Base-by-base conservation (phyloP, 2,888 invertebrate genomes). In the Congeria kusceri region DNA sequence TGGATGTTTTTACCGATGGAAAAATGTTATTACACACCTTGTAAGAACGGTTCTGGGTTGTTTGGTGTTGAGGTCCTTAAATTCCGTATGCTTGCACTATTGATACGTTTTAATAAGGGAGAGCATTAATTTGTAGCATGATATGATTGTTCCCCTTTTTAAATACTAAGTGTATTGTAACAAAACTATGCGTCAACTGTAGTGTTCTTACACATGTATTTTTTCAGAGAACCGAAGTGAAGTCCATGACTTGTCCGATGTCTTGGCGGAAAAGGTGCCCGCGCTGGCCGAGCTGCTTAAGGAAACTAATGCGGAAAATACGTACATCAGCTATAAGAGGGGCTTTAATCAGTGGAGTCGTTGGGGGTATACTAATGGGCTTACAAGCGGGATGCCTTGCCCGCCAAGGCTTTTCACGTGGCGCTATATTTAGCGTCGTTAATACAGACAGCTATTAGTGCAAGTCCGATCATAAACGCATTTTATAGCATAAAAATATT, bases 401-500 rank as follows among this genome's bases (percentile, higher is more conserved):
- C 83, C 25, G 77, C 81, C 20, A 81, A 66, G 47, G 57, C 76
- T 27, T 76, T 83, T 27, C 77, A 75, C 65, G 62, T 85, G 11
- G 73, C 78, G 4, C 9, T 85, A 5, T 82, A 76, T 80, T 39
- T 77, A n/a, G 61, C 72, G 1, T 77, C 81, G 11, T 63, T 85
- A 56, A 66, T 73, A 27, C 77, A 83, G 64, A 32, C 53, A 1
- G 23, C 72, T 20, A 80, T 56, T 64, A 75, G 77, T 46, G 59
- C 72, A 7, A 66, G 74, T 82, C 77, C 80, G 46, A 32, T 80
- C 15, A 72, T 73, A n/a, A 64, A 66, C 53, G 80, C 80, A 4
- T 84, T 80, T 78, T 84, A 84, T 68, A 72, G 70, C 25, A 44
- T 80, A 46, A 76, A n/a, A 84, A 65, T 84, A 75, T 75, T 62